phyloP scores from a whole-genome alignment of 2,797 vertebrate genomes.

The Podarcis lilfordi region DNA sequence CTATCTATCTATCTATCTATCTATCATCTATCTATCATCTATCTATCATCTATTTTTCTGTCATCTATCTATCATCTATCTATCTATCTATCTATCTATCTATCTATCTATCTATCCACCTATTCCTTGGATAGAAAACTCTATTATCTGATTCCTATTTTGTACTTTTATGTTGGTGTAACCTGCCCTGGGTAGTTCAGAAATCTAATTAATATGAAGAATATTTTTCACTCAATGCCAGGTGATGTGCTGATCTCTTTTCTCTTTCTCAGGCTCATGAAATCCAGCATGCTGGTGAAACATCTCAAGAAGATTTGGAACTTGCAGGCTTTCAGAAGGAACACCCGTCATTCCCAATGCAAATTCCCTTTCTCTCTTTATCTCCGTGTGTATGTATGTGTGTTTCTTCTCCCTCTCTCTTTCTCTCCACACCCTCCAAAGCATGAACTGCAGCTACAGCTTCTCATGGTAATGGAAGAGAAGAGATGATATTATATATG shows the following conservation, averaged over 20 bases:
- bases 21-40: no score
- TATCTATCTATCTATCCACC: no score
- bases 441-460: not conserved
- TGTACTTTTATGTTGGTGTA: no score
- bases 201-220: no score
- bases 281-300: not conserved
- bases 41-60: no score
- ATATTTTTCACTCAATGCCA: not conserved
- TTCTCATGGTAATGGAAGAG: not conserved
- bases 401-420: not conserved
- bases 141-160: no score
- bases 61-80: no score
- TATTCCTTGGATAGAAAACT: no score
- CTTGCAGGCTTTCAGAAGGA: not conserved
- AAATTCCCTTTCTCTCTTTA: not conserved
- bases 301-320: constrained; percentile 8
- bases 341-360: not conserved
- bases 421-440: constrained; percentile 27
- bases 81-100: no score
- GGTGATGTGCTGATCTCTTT: constrained; percentile 46
- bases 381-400: not conserved
- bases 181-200: no score
- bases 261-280: constrained; percentile 2
- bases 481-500: not conserved
- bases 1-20: no score